Base-by-base conservation (phyloP, 2,797 vertebrate species). In the Tapera naevia region DNA sequence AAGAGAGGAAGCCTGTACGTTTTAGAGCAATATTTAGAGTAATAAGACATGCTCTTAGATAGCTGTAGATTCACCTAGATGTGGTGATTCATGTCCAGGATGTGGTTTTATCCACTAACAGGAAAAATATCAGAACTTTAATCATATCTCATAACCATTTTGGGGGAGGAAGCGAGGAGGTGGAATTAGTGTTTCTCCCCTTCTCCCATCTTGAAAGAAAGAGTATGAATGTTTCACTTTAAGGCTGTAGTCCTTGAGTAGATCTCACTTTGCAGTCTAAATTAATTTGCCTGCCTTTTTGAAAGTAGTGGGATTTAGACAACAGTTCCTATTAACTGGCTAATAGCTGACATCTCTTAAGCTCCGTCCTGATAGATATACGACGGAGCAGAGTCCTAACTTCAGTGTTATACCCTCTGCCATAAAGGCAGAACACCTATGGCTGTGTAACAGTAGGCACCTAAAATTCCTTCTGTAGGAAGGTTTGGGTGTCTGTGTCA, bases 1-100 rank as follows among this genome's bases (percentile, higher is more conserved):
- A 93, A 54, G n/a, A 64, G 35, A 86, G 51, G 30, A 80, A 91
- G 18, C 13, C 45, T 71, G 13, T 32, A 45, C 10, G 24, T 5
- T 83, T 86, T 33, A 33, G 74, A 78, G 27, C 16, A 74, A 10
- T 71, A 76, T 73, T 71, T 66, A n/a, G 57, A 54, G 91, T 89
- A 9, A 19, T 54, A 43, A 19, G 4, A 65, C 0, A 0, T 41
- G 33, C 12, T 80, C 17, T 37, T 33, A 61, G 15, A 79, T 8
- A 58, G 11, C 32, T 58, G 41, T 61, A 17, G 13, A 57, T 76
- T 88, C 32, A 25, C 14, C 76, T 80, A 0, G 22, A 13, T 11
- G 37, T 50, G 13, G 22, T 21, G 37, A 66, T 45, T 76, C 17
- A 35, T 7, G 3, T 64, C 35, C 39, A 84, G 30, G 28, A 58